Evolutionary conservation across 2,888 invertebrate genomes (phyloP), one percentile per base, ranked within the genome.

Genomic region (Cenopis cana): DNA sequence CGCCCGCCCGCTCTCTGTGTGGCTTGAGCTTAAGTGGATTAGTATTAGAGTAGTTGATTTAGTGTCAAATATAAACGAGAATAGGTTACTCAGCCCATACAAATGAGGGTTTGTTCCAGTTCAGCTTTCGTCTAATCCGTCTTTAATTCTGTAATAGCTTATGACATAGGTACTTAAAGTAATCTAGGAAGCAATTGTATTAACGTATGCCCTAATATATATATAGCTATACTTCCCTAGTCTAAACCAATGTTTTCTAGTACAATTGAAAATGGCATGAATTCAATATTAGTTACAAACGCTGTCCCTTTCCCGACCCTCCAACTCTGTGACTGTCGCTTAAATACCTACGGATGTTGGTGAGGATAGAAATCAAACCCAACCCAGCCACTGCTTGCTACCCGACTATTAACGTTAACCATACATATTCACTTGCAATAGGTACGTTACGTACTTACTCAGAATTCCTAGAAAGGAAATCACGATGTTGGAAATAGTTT

Each of bases 361-460:
- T 84, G 84, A 86, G 85, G 85, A 86, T 86, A 85, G 85, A 87
- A 88, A 88, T 88, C 85, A 84, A 3, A 24, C 1, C 24, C 1
- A 76, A 74, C 70, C 57, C 78, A 74, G 76, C 76, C 78, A 77
- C 78, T 76, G 84, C 82, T 82, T 81, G 84, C 84, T 83, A 79
- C 50, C 69, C 50, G 33, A 59, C 46, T 46, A 70, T 70, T 65
- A 70, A 20, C 46, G 33, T 59, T 59, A 65, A 61, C 33, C 59
- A 65, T 65, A 59, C 74, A 24, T 4, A 24, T 74, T 77, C 76
- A 76, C 78, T 79, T 74, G 74, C 74, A 76, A 77, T 78, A 79
- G 77, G n/a, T n/a, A n/a, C n/a, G n/a, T n/a, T n/a, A n/a, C n/a
- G n/a, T n/a, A n/a, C n/a, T 74, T 78, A 79, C 76, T 74, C 75